Conservation (phyloP, 1,140 invertebrate species). For the Sesamia nonagrioides region DNA sequence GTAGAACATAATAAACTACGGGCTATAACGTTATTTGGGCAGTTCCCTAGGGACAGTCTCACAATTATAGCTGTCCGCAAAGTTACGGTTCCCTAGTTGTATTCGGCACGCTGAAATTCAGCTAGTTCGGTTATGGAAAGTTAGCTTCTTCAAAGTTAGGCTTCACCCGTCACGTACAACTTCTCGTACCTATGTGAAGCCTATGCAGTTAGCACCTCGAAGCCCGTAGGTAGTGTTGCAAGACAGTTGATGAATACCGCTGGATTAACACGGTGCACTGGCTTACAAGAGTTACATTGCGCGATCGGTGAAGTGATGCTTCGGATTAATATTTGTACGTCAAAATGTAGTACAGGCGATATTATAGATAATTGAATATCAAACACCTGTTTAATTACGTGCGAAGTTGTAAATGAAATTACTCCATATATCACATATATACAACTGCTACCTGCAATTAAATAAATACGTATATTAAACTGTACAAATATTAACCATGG, state of each 20-base stretch:
- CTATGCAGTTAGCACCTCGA: neutral
- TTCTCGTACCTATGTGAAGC: no score
- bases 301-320: neutral
- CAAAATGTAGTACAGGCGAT: neutral
- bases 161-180: neutral
- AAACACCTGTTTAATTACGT: conserved; percentile 7
- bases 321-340: neutral
- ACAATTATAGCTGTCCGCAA: neutral
- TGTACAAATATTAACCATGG: neutral
- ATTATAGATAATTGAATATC: neutral
- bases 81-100: neutral
- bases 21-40: no score
- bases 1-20: no score
- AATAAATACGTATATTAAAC: neutral
- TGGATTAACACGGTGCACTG: neutral
- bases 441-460: neutral
- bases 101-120: neutral
- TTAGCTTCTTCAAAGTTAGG: neutral
- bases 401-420: neutral
- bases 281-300: neutral
- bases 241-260: neutral
- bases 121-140: neutral
- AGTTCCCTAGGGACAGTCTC: neutral
- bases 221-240: neutral
- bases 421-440: neutral